phyloP scores from a whole-genome alignment of 2,113 vertebrate genomes.

The Typhlomys cinereus region DNA sequence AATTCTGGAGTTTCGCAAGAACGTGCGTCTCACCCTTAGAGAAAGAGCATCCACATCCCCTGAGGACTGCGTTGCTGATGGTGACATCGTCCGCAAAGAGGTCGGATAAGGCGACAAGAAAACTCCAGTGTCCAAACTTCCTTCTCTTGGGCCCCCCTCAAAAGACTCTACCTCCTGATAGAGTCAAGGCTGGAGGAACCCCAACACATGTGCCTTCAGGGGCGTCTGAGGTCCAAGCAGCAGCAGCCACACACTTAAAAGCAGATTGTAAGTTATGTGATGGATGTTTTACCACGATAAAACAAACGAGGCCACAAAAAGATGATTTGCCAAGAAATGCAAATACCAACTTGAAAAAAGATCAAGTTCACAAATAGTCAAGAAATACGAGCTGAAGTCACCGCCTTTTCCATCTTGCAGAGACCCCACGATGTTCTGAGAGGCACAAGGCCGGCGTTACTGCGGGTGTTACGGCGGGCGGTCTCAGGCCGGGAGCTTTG shows the following conservation, averaged over 20 bases:
- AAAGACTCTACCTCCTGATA: not conserved
- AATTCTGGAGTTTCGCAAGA: not conserved
- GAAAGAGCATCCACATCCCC: not conserved
- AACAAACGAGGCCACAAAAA: not conserved
- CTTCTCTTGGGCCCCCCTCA: not conserved
- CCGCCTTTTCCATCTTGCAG: too few species aligned
- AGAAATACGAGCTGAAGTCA: not conserved
- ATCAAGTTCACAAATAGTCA: not conserved
- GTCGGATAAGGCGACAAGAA: not conserved
- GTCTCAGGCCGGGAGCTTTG: not conserved
- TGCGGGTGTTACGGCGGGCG: too few species aligned
- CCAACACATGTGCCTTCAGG: not conserved
- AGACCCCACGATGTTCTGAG: not conserved
- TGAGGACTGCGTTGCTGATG: too few species aligned
- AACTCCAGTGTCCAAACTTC: not conserved
- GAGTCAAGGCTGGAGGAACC: not conserved
- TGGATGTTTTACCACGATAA: not conserved
- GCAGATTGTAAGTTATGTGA: not conserved
- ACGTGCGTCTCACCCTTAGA: not conserved
- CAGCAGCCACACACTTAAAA: not conserved
- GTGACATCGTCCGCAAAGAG: not conserved
- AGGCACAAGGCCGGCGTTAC: not conserved
- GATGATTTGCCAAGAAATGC: not conserved
- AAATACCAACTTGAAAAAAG: not conserved
- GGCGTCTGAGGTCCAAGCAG: not conserved